Evolutionary conservation across 2,888 invertebrate genomes (phyloP), one percentile per base, ranked within the genome.

Genomic region (Sminthurinus aureus): DNA sequence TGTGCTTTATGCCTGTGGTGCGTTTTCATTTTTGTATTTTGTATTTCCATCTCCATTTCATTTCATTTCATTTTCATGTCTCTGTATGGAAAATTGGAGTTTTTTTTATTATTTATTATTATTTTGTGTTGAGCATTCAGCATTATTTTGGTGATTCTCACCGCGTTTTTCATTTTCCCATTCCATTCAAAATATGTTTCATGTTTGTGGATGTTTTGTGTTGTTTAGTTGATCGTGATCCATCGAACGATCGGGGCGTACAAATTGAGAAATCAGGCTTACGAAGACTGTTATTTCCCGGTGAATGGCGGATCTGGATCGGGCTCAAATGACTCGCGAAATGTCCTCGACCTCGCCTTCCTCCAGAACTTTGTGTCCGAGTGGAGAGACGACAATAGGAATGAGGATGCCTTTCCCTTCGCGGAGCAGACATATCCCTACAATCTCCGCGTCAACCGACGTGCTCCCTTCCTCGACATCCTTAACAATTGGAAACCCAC

Each of bases 211-310:
- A 26, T 26, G 12, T 15, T 67, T n/a, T 77, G 38, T 81, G 20
- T 51, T 50, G n/a, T 11, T 0, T 69, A 87, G 87, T 82, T 87
- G 75, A 85, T 86, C 77, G 85, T 87, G 83, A 87, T 87, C 50
- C 87, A 87, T 77, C 86, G 86, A 51, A 87, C 87, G n/a, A 87
- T 87, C 81, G 85, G 85, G 22, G 79, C 84, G n/a, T 87, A 87
- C 85, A 85, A 86, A 80, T 79, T 66, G 74, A 78, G 87, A 67
- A 85, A 85, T 67, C 81, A 85, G 67, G 87, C 87, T 0, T 86
- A 85, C 74, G 85, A 85, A 73, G 87, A 87, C 67, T 85, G 85
- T 73, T 86, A 85, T 76, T 85, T 85, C 12, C 85, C 74, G 15
- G 50, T 75, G 75, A 75, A 50, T 15, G 20, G 58, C 2, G 38